Percentiles rank a stretch among this genome's conserved stretches.
phyloP scores from a whole-genome alignment of 2,888 invertebrate genomes.

The Morpho deidamia region DNA sequence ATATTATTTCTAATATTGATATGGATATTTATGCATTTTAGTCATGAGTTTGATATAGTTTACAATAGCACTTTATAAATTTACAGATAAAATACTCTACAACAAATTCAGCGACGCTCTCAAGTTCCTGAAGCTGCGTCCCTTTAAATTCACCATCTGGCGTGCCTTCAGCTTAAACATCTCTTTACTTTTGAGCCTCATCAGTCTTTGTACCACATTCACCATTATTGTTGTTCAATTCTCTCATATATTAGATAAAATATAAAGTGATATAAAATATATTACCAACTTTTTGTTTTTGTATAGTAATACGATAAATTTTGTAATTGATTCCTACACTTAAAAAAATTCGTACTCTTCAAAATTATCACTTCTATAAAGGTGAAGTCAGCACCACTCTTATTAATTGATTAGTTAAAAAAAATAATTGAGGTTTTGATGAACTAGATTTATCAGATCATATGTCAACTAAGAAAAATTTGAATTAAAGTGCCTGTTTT shows the following conservation, averaged over 20 bases:
- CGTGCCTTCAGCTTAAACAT: conserved; percentile 16
- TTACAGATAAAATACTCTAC: neutral
- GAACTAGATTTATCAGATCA: too few relatives aligned
- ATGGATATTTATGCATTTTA: too few relatives aligned
- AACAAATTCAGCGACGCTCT: conserved; percentile 3
- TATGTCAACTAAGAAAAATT: too few relatives aligned
- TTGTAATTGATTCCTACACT: too few relatives aligned
- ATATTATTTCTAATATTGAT: too few relatives aligned
- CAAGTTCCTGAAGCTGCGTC: conserved; percentile 10
- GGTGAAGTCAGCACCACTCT: too few relatives aligned
- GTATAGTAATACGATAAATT: neutral
- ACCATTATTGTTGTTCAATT: conserved; percentile 23
- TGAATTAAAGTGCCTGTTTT: too few relatives aligned
- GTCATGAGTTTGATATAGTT: too few relatives aligned
- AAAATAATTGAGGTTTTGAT: too few relatives aligned
- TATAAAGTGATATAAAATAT: neutral
- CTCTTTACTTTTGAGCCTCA: conserved; percentile 9
- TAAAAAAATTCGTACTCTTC: too few relatives aligned
- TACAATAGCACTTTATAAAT: neutral
- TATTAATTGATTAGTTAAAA: too few relatives aligned
- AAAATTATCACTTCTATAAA: too few relatives aligned
- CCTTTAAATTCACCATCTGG: conserved; percentile 10
- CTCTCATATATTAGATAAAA: neutral
- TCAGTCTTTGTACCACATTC: conserved; percentile 17
- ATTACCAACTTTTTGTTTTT: neutral